These are phyloP conservation scores for Nyctibius grandis DNA, from an alignment of 2,797 vertebrate genomes.

Conservation along the genomic window DNA sequence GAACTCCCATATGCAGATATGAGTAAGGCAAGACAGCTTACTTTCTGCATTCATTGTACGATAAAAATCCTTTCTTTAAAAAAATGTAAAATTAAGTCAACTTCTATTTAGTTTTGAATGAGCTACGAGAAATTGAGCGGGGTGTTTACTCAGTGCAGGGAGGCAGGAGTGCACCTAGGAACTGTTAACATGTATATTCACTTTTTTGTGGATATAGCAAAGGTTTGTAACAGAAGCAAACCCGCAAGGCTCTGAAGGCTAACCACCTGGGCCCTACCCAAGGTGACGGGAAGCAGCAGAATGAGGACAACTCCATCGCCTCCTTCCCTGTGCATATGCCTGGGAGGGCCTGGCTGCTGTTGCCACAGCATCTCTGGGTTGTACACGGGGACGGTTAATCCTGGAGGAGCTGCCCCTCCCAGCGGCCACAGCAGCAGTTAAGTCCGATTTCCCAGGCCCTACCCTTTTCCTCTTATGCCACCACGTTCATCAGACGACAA, in stretches of 20 bases:
- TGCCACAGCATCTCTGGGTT: neutral
- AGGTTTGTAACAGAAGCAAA: neutral
- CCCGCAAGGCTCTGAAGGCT: neutral
- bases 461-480: neutral
- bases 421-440: neutral
- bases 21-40: neutral
- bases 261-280: neutral
- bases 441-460: neutral
- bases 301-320: accelerated
- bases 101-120: neutral
- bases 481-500: accelerated
- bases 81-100: neutral
- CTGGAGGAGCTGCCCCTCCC: neutral
- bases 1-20: neutral
- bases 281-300: neutral
- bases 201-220: neutral
- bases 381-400: accelerated
- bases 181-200: neutral
- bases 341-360: neutral
- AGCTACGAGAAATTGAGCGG: neutral
- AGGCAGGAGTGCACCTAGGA: neutral
- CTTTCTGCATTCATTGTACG: neutral
- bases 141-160: accelerated
- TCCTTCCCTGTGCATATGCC: neutral
- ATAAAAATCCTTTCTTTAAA: neutral